Percentiles rank a stretch among this genome's conserved stretches.
These are phyloP conservation scores for Drosophila arawakana DNA, from an alignment of 1,140 invertebrate species.

Conservation along the genomic window DNA sequence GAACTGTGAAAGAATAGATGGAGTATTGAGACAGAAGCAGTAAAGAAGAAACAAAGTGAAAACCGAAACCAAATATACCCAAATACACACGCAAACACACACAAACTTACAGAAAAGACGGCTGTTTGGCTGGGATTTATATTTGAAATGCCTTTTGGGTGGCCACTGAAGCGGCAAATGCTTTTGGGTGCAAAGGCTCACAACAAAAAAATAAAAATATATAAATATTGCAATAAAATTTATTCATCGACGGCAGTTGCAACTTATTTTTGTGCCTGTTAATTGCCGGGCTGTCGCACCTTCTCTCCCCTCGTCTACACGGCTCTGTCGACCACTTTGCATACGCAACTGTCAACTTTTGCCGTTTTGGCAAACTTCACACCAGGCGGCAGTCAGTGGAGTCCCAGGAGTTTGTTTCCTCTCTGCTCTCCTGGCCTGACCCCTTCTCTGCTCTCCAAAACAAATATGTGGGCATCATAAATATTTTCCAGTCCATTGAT, in stretches of 20 bases:
- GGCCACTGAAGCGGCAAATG: constrained; percentile 71
- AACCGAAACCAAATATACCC: constrained; percentile 60
- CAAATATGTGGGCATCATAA: constrained; percentile 73
- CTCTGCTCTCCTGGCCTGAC: neutral
- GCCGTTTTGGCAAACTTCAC: constrained; percentile 78
- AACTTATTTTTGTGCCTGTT: constrained; percentile 56
- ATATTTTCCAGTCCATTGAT: constrained; percentile 81
- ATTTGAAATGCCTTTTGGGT: constrained; percentile 64
- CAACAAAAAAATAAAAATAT: constrained; percentile 7
- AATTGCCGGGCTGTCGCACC: constrained; percentile 26
- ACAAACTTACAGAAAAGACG: constrained; percentile 24
- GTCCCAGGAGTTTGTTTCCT: constrained; percentile 6
- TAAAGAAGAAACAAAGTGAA: constrained; percentile 43
- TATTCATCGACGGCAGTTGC: constrained; percentile 51
- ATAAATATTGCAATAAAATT: constrained; percentile 40
- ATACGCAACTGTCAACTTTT: constrained; percentile 79
- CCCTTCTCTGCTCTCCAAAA: constrained; percentile 13
- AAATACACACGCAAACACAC: constrained; percentile 11
- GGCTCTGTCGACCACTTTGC: constrained; percentile 46
- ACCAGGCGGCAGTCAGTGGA: constrained; percentile 36
- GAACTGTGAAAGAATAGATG: neutral
- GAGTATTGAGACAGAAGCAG: neutral
- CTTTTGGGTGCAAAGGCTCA: constrained; percentile 47
- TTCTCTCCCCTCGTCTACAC: neutral
- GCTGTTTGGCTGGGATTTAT: constrained; percentile 75